Conservation (phyloP, 2,797 vertebrate species). For the Pampus argenteus region DNA sequence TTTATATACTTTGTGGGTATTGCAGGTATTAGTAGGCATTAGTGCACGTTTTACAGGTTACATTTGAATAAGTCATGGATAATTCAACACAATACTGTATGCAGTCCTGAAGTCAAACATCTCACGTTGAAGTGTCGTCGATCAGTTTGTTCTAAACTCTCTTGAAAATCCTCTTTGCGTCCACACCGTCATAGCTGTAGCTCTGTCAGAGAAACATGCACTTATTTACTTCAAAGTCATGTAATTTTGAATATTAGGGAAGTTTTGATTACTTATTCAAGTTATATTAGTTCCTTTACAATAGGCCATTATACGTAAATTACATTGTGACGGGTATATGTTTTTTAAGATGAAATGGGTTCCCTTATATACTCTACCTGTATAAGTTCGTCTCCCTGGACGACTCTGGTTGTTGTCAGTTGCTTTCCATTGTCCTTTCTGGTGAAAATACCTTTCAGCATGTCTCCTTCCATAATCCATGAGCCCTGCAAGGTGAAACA, state of each 20-base stretch:
- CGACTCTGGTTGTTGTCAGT: conserved; percentile 82
- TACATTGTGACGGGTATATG: not conserved
- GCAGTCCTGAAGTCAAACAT: conserved; percentile 37
- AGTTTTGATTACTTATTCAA: not conserved
- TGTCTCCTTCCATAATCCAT: conserved; percentile 88
- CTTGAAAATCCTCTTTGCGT: conserved; percentile 94
- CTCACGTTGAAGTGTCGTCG: not conserved
- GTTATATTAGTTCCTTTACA: not conserved
- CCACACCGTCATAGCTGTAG: conserved; percentile 91
- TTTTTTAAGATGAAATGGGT: not conserved
- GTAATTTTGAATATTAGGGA: not conserved
- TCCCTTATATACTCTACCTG: conserved; percentile 83
- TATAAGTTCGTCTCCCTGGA: conserved; percentile 87
- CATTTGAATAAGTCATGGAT: not conserved
- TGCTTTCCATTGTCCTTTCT: conserved; percentile 92
- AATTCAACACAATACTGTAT: conserved; percentile 54
- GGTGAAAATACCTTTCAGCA: conserved; percentile 86
- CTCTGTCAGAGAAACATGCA: conserved; percentile 80
- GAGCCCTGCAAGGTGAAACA: conserved; percentile 81
- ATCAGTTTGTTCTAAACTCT: conserved; percentile 74
- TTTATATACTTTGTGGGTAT: conserved; percentile 25
- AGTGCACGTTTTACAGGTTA: conserved; percentile 36
- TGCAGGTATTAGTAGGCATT: too few species aligned
- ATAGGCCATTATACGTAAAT: not conserved
- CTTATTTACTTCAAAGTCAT: not conserved